Evolutionary conservation across 2,888 invertebrate species (phyloP), one percentile per base, ranked within the genome.

Genomic region (Caenorhabditis panamensis): DNA sequence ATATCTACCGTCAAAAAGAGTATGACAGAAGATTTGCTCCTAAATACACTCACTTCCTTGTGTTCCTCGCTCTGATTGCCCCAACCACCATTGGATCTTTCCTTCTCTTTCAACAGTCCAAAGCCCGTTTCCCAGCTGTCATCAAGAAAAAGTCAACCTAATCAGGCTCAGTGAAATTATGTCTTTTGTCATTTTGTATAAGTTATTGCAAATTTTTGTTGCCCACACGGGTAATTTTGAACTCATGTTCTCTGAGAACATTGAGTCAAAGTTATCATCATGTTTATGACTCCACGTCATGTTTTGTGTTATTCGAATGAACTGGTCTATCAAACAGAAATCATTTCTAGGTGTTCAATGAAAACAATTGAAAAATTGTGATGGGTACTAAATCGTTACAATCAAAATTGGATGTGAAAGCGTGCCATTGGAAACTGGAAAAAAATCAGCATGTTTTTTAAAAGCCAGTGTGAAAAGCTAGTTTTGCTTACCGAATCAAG

Each of bases 31-130:
- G 80, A 87, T 92, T 89, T 90, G 91, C 92, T 80, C 86, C 90
- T 59, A 89, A 89, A 73, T 90, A 94, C 93, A 91, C 96, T 81
- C 97, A 97, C 92, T 99, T 98, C 99, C 93, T 95, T 68, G 96
- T 96, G 28, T 99, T 99, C 91, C 96, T 96, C 41, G 94, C 98
- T 71, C 96, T 99, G 2, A 93, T 98, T 56, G 95, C 95, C 53
- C 96, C 98, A 91, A 97, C 81, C 69, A 85, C 85, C 54, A 63
- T 86, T 56, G 82, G 81, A 69, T 73, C 84, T n/a, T 82, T 78
- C 84, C n/a, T 79, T 51, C 59, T 82, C 41, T 80, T 80, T 66
- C 75, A 71, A 41, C 54, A 71, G 36, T 80, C 80, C n/a, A 80
- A 80, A 47, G 36, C 68, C 54, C 62, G 73, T 9, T 79, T 73